Base-by-base conservation (phyloP, 1,140 invertebrate genomes). In the Pachyrhynchus sulphureomaculatus region DNA sequence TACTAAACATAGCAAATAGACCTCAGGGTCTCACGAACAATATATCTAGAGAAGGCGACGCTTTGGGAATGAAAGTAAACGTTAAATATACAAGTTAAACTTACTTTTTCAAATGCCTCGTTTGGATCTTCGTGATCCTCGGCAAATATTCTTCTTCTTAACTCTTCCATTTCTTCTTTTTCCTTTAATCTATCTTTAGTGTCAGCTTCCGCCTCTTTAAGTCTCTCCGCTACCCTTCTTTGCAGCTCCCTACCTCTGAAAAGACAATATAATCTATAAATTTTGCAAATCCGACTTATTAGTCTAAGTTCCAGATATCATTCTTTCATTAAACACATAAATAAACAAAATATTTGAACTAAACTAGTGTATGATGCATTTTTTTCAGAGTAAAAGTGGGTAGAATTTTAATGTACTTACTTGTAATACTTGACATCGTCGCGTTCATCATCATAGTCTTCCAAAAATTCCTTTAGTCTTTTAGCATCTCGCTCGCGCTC, bases 371-470 rank as follows among this genome's bases (percentile, higher is more conserved):
- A n/a, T n/a, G n/a, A n/a, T n/a, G n/a, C n/a, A n/a, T n/a, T n/a
- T n/a, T n/a, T n/a, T n/a, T n/a, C n/a, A n/a, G n/a, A n/a, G n/a
- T n/a, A n/a, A n/a, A n/a, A n/a, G n/a, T n/a, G n/a, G n/a, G n/a
- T 8, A 26, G 34, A 0, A 4, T 39, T 54, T 44, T 42, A 33
- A 36, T 56, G 32, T 10, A n/a, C 42, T 79, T 76, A 89, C 87
- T 93, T 96, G 79, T 98, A 99, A 81, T 93, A 99, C 76, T 98
- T 98, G 21, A 89, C 83, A 76, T 99, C 97, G 78, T 98, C 95
- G 44, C 93, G 82, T 78, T 98, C 94, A 77, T 99, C 96, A 77
- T 98, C 95, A 75, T 99, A 99, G 77, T 99, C 96, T 79, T 99
- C 96, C 8, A 99, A 82, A 76, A 99, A 99, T 80, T 99, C 94